Conservation (phyloP, 2,797 vertebrate species). For the Brachyalestes nurse region DNA sequence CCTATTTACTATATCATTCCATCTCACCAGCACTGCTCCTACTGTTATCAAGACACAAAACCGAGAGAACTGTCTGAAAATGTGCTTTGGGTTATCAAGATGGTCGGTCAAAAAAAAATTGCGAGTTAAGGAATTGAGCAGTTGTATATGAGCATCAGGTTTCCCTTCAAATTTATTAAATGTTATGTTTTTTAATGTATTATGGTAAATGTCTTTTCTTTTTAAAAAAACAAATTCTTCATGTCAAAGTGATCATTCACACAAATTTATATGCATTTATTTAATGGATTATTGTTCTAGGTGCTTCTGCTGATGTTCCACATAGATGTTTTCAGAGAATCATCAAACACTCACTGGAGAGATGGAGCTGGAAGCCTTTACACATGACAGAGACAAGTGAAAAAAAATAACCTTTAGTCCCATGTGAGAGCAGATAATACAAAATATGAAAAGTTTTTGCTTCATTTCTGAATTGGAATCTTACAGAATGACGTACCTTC, state of each 20-base stretch:
- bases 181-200: conserved; percentile 15
- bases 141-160: conserved; percentile 28
- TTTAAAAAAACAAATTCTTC: conserved; percentile 27
- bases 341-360: not conserved
- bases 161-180: conserved; percentile 45
- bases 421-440: not conserved
- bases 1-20: not conserved
- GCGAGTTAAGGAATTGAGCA: not conserved
- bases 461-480: not conserved
- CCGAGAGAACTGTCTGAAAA: not conserved
- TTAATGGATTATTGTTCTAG: not conserved
- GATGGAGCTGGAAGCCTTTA: conserved; percentile 17
- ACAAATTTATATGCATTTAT: not conserved
- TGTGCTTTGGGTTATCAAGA: not conserved
- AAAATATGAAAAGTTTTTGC: not conserved
- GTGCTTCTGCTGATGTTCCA: not conserved
- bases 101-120: conserved; percentile 10
- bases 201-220: not conserved
- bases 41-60: not conserved
- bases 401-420: not conserved
- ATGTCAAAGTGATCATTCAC: not conserved
- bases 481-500: not conserved
- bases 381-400: not conserved
- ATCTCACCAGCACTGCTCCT: not conserved
- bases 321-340: not conserved